Base-by-base conservation (phyloP, 2,113 vertebrate species). In the Tor tambroides region DNA sequence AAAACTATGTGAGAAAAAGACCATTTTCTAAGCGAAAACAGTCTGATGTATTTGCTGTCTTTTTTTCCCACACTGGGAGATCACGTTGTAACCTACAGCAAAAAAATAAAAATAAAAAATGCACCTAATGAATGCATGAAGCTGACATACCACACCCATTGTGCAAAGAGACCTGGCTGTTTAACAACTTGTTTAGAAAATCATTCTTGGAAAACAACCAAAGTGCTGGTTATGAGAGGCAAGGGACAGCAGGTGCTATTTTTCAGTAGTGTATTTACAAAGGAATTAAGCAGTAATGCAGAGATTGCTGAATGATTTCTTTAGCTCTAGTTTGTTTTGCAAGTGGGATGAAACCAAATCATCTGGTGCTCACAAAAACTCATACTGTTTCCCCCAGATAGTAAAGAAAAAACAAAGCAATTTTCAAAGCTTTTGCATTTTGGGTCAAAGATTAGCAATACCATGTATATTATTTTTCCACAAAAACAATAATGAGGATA, bases 211-310 rank as follows among this genome's bases (percentile, higher is more conserved):
- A 78, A 82, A 86, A 67, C 84, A 78, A 88, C 46, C 30, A 41
- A 59, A 87, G 83, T 46, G 86, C 56, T 77, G 76, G 78, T 69
- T 82, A 54, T 6, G 61, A 75, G 82, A 80, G 86, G 81, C n/a
- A 43, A 56, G 30, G 30, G 76, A 89, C 81, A 89, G 91, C 91
- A 93, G 92, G 89, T 92, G 88, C 35, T 91, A 80, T 78, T 86
- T 86, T 72, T 87, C 88, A 81, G 56, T 43, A 14, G 84, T 86
- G 87, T 92, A 89, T 92, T 93, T 93, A 91, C 88, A 2, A 30
- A 88, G 84, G 92, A 93, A 93, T 94, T 88, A 92, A 91, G 91
- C 69, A 80, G 51, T 91, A 91, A 93, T 92, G 92, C 90, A 92
- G 84, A 90, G 78, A 88, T 87, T 89, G 86, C 81, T 51, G 9